Conservation (phyloP, 2,797 vertebrate species). For the Cottoperca gobio region DNA sequence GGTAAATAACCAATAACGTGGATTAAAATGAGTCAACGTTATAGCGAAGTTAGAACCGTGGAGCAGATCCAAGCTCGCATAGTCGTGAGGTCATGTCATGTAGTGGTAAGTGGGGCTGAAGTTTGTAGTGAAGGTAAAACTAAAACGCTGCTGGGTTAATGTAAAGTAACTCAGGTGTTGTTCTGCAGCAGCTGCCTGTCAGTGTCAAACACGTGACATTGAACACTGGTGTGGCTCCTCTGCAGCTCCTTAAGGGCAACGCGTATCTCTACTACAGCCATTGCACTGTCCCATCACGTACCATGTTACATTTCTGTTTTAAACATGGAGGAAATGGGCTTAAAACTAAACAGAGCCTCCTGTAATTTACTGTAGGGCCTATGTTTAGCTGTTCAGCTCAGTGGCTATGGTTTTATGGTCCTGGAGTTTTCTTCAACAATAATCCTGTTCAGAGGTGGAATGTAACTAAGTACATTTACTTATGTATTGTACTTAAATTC, state of each 20-base stretch:
- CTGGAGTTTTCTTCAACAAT: neutral
- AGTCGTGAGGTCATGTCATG: conserved; percentile 35
- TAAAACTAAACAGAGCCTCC: neutral
- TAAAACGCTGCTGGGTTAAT: neutral
- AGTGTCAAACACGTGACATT: conserved; percentile 55
- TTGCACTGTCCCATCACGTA: neutral
- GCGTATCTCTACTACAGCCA: neutral
- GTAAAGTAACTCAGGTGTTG: neutral
- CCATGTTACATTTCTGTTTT: neutral
- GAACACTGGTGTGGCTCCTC: conserved; percentile 2
- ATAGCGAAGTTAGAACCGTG: neutral
- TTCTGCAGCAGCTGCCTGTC: conserved; percentile 54
- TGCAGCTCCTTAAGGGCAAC: conserved; percentile 20
- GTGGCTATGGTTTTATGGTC: neutral
- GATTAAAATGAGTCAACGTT: neutral
- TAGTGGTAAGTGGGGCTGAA: conserved; percentile 1
- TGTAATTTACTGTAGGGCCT: neutral
- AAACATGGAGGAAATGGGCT: neutral
- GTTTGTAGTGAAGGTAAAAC: neutral
- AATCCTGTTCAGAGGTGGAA: no score
- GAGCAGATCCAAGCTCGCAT: neutral
- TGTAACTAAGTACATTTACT: no score
- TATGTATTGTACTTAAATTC: no score
- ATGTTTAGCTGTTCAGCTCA: neutral
- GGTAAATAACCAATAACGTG: conserved; percentile 74